These are phyloP conservation scores for Paracyprichromis sp. DNA, from an alignment of 2,113 vertebrate species.

Conservation along the genomic window DNA sequence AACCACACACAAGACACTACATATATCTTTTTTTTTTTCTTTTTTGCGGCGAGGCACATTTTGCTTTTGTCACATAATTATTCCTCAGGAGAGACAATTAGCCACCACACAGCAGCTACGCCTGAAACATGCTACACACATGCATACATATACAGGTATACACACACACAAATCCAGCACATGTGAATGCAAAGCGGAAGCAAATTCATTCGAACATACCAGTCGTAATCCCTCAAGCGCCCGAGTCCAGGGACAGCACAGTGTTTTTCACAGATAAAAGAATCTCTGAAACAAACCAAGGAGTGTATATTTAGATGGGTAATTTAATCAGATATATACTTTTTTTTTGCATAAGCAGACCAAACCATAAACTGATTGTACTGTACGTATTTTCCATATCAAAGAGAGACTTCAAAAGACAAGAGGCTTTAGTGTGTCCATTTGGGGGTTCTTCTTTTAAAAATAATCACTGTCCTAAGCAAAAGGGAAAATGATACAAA, in stretches of 20 bases:
- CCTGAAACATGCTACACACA: conserved; percentile 16
- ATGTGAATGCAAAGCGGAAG: background rate
- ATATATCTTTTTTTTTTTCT: conserved; percentile 23
- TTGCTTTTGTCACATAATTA: conserved; percentile 69
- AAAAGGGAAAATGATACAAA: conserved; percentile 4
- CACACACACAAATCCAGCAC: background rate
- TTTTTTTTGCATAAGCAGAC: background rate
- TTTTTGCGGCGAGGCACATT: conserved; percentile 25
- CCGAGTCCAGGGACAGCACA: conserved; percentile 31
- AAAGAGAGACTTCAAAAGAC: conserved; percentile 60
- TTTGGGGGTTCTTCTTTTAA: conserved; percentile 54
- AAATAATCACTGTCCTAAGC: conserved; percentile 33
- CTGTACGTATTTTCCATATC: conserved; percentile 61
- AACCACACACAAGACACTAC: conserved; percentile 35
- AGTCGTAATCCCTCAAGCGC: conserved; percentile 46
- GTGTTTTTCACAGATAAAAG: conserved; percentile 44
- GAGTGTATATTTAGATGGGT: conserved; percentile 59
- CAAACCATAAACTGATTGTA: conserved; percentile 31
- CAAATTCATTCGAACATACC: background rate
- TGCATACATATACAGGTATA: background rate
- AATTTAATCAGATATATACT: conserved; percentile 61
- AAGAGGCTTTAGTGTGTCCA: conserved; percentile 5
- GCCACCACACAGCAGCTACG: conserved; percentile 33
- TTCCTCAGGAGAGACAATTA: conserved; percentile 73
- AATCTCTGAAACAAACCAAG: conserved; percentile 31